These are phyloP conservation scores for Athene noctua DNA, from an alignment of 2,113 vertebrate genomes.

Conservation along the genomic window DNA sequence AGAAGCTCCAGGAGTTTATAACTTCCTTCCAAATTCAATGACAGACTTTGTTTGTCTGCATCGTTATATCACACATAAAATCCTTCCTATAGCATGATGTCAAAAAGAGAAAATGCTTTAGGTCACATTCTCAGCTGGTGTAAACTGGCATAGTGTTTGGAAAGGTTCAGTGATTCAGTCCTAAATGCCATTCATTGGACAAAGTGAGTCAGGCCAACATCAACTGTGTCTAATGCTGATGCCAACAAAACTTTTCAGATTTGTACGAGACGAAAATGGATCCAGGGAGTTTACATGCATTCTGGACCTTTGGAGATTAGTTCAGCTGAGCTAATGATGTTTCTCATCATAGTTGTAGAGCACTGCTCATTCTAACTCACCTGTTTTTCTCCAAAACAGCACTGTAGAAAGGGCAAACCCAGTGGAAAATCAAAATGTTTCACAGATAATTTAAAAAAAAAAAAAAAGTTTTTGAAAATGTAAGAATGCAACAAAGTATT, in stretches of 20 bases:
- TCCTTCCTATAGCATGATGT: conserved; percentile 27
- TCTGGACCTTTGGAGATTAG: background rate
- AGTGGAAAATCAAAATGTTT: background rate
- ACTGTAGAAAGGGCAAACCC: background rate
- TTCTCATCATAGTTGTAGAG: background rate
- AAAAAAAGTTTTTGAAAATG: background rate
- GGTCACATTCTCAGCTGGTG: background rate
- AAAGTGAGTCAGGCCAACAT: conserved; percentile 29
- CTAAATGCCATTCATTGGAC: background rate
- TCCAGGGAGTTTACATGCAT: background rate
- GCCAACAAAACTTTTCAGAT: background rate
- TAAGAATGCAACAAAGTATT: background rate
- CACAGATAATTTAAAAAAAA: background rate
- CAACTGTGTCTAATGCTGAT: background rate
- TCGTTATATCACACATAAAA: background rate
- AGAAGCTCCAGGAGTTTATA: conserved; percentile 54
- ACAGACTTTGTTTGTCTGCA: conserved; percentile 37
- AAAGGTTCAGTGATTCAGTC: conserved; percentile 8
- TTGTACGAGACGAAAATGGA: background rate
- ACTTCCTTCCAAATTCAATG: conserved; percentile 9
- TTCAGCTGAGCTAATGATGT: background rate
- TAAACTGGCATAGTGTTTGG: background rate
- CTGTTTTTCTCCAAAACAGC: background rate
- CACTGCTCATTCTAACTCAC: background rate
- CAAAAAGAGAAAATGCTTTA: background rate